phyloP scores from a whole-genome alignment of 2,888 invertebrate genomes.

The Pollenia griseotomentosa region DNA sequence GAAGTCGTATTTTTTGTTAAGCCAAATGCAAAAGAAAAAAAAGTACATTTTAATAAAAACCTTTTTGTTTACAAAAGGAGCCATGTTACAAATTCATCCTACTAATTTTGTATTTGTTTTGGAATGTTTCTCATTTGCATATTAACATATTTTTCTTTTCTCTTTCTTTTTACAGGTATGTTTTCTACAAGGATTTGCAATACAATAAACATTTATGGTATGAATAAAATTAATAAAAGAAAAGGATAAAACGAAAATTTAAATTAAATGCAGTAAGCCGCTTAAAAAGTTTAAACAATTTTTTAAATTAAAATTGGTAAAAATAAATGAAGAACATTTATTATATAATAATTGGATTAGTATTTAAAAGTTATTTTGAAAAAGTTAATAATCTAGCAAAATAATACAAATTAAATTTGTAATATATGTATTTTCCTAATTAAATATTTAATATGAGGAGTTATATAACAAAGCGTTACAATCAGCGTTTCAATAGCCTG shows the following conservation, averaged over 20 bases:
- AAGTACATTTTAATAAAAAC: no score
- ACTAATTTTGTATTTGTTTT: conserved; percentile 28
- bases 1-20: conserved; percentile 2
- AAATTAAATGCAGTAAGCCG: conserved; percentile 45
- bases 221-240: conserved; percentile 4
- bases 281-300: conserved; percentile 21
- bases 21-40: no score
- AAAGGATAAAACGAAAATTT: not conserved
- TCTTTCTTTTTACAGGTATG: conserved; percentile 75
- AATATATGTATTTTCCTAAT: no score
- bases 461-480: no score
- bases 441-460: no score
- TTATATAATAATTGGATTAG: not conserved
- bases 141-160: conserved; percentile 57
- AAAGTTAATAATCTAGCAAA: no score
- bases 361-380: no score
- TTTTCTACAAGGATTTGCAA: conserved; percentile 47
- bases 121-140: conserved; percentile 28
- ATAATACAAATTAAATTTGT: no score
- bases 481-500: no score
- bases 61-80: no score
- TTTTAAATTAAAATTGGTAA: conserved; percentile 10
- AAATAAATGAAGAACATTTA: not conserved
- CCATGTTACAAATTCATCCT: not conserved
- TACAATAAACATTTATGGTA: conserved; percentile 14